Evolutionary conservation across 2,888 invertebrate genomes (phyloP), one percentile per base, ranked within the genome.

Genomic region (Zygogramma bicolorata): DNA sequence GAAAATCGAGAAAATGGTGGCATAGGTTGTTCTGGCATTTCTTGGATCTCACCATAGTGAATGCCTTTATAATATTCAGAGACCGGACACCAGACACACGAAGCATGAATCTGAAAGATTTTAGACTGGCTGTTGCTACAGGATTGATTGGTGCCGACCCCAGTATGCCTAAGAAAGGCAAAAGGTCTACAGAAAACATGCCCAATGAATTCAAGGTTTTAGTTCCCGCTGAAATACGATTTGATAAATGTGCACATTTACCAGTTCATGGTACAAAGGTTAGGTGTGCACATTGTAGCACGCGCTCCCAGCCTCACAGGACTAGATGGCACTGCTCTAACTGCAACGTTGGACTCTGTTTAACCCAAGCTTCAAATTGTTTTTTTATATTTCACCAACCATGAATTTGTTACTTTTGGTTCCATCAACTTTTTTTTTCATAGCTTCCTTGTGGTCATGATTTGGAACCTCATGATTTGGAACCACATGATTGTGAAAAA

Each of bases 1-100:
- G 81, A 46, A 84, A 84, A 75, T 79, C 77, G 20, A 78, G 76
- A 70, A n/a, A n/a, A n/a, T n/a, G n/a, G n/a, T n/a, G n/a, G n/a
- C n/a, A n/a, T n/a, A n/a, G n/a, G n/a, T n/a, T 71, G 40, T 68
- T 75, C 38, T 73, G 46, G n/a, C 25, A 66, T 38, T 58, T 57
- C 20, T 10, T 66, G 18, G 66, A 66, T 31, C 1, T 57, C 2
- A 27, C 57, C 29, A 20, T 66, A 10, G 38, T 57, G 7, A 58
- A 57, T 66, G 58, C 66, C 13, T 57, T 15, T 59, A 67, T 67
- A 40, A 67, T 67, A 42, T 62, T 62, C 42, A 62, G n/a, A 42
- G 10, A 57, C 25, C 57, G 25, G 25, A 25, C 22, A 57, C 22
- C 7, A 25, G 22, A 57, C 15, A 25, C 25, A 10, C n/a, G 59